These are phyloP conservation scores for Gallinago nigripennis DNA, from an alignment of 2,797 vertebrate species.

Conservation along the genomic window DNA sequence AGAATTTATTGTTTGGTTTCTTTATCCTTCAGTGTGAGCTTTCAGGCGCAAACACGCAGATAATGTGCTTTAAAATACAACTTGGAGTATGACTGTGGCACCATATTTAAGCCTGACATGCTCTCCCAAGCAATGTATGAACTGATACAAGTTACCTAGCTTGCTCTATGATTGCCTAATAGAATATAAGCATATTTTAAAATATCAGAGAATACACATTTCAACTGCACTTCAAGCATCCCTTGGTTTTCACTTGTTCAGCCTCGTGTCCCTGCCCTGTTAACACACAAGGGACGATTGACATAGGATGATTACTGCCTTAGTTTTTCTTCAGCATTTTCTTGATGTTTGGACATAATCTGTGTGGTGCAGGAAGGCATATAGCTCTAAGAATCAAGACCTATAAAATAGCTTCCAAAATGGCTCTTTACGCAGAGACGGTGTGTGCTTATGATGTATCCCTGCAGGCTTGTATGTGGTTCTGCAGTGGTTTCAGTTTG, in stretches of 20 bases:
- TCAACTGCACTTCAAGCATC: not conserved
- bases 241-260: not conserved
- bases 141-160: not conserved
- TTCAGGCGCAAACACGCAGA: not conserved
- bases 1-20: not conserved
- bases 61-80: not conserved
- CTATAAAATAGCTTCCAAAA: not conserved
- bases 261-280: not conserved
- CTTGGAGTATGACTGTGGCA: not conserved
- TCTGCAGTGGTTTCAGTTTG: not conserved
- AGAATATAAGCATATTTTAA: not conserved
- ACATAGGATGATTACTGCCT: not conserved
- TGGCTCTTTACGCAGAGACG: not conserved
- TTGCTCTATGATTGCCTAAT: not conserved
- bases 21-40: not conserved
- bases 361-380: not conserved
- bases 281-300: not conserved
- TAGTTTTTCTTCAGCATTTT: not conserved
- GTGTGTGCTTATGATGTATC: not conserved
- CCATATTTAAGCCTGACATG: not conserved
- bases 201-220: not conserved
- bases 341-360: not conserved
- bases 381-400: not conserved
- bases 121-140: not conserved
- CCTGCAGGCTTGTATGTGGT: rapidly evolving